Evolutionary conservation across 2,888 invertebrate species (phyloP), one percentile per base, ranked within the genome.

Genomic region (Ashinkailepas kermadecensis): DNA sequence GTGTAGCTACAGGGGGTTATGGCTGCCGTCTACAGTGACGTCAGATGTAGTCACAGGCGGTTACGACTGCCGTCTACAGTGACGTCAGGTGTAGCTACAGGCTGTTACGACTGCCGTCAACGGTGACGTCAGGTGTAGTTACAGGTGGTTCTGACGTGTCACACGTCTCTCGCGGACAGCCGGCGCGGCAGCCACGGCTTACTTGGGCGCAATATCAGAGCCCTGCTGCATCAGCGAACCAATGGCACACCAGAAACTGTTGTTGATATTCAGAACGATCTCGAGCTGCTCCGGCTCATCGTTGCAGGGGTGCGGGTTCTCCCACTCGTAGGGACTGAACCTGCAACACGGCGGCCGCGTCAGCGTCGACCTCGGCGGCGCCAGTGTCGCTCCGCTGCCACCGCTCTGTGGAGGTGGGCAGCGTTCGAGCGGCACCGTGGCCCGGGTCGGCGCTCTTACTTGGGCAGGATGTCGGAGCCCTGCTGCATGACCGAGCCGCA

Each of bases 381-480:
- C 39, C 4, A 39, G 39, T 39, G 39, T 39, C 39, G 39, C 39
- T 39, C 39, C 39, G 39, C 39, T 4, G 39, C 39, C 39, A 4
- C 39, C 39, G 39, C 39, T 39, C 39, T 39, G 39, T 39, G 39
- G 39, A 2, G 25, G 13, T 12, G 70, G 70, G 8, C 70, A 70
- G 0, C 39, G 9, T 7, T 25, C 0, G 25, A 15, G 25, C 39
- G 15, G 39, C 2, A 39, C 2, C 13, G 70, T 12, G 9, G 39
- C 25, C 25, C 13, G 70, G 25, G 39, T 10, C 1, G 18, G 56
- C 18, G 11, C 54, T 3, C 89, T 90, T 89, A 94, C 94, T 93
- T 93, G 0, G 95, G 94, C 1, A 94, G 94, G 85, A 95, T 91
- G 88, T 95, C 95, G 11, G 94, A 92, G 64, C 95, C 95, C 87